phyloP scores from a whole-genome alignment of 1,140 invertebrate genomes.

The Lepidurus couesii region DNA sequence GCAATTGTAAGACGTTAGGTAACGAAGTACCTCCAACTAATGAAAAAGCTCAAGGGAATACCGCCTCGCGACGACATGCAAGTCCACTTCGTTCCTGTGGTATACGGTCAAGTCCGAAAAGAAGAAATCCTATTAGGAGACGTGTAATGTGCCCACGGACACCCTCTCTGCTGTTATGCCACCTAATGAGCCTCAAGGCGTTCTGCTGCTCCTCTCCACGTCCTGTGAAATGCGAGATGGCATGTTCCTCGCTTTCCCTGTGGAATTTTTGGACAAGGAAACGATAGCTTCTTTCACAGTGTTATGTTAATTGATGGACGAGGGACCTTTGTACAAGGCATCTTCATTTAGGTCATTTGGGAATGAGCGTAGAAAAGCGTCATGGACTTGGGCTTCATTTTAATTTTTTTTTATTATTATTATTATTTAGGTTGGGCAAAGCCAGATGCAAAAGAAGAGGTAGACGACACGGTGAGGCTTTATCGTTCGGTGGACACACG shows the following conservation, averaged over 20 bases:
- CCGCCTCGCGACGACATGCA: constrained; percentile 7
- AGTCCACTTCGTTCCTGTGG: constrained; percentile 13
- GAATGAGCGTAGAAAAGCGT: too few species aligned
- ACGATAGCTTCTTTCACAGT: not conserved
- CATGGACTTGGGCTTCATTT: too few species aligned
- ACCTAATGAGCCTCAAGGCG: constrained; percentile 15
- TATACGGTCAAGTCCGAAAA: not conserved
- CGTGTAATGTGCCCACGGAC: not conserved
- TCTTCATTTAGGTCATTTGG: too few species aligned
- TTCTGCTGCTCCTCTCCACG: not conserved
- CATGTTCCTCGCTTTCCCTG: not conserved
- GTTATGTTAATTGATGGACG: constrained; percentile 5
- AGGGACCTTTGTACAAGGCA: not conserved
- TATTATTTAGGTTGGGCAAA: not conserved
- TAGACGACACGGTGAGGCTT: not conserved
- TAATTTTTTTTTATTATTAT: too few species aligned
- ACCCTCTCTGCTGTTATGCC: not conserved
- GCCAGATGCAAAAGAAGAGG: not conserved
- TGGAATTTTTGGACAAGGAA: not conserved
- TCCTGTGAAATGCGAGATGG: not conserved
- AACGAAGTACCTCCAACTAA: constrained; percentile 9
- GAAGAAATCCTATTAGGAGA: constrained; percentile 1
- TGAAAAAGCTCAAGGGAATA: constrained; percentile 14
- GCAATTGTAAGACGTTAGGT: not conserved
- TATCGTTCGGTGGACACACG: not conserved